Conservation (phyloP, 1,140 invertebrate genomes). For the Ditylenchus dipsaci region DNA sequence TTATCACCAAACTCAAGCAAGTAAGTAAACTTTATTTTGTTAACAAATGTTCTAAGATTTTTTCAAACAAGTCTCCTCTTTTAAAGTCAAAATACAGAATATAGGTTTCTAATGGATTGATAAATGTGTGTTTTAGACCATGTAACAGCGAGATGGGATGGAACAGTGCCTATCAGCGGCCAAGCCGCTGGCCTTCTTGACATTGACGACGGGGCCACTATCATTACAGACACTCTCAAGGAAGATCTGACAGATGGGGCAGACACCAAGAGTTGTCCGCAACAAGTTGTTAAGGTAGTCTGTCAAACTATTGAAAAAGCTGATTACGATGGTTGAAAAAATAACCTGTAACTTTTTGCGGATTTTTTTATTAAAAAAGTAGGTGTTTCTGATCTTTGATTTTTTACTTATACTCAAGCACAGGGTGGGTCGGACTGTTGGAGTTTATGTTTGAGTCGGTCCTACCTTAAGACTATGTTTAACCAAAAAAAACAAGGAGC, state of each 20-base stretch:
- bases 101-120: too few species aligned
- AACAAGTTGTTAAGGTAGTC: conserved; percentile 54
- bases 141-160: conserved; percentile 56
- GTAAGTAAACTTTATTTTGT: not conserved
- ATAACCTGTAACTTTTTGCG: too few species aligned
- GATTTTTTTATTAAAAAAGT: too few species aligned
- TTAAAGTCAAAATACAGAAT: not conserved
- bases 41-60: not conserved
- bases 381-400: too few species aligned
- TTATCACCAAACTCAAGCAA: too few species aligned
- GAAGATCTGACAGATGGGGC: conserved; percentile 42
- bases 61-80: not conserved
- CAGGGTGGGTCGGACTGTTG: too few species aligned
- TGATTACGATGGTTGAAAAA: too few species aligned
- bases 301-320: too few species aligned
- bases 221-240: conserved; percentile 54
- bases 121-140: conserved; percentile 41
- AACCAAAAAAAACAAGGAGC: too few species aligned
- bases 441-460: too few species aligned
- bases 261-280: conserved; percentile 48
- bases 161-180: conserved; percentile 46
- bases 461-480: too few species aligned
- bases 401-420: too few species aligned
- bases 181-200: conserved; percentile 47
- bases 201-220: conserved; percentile 51